These are phyloP conservation scores for Himalopsyche kuldschensis DNA, from an alignment of 2,888 invertebrate species.

Conservation along the genomic window DNA sequence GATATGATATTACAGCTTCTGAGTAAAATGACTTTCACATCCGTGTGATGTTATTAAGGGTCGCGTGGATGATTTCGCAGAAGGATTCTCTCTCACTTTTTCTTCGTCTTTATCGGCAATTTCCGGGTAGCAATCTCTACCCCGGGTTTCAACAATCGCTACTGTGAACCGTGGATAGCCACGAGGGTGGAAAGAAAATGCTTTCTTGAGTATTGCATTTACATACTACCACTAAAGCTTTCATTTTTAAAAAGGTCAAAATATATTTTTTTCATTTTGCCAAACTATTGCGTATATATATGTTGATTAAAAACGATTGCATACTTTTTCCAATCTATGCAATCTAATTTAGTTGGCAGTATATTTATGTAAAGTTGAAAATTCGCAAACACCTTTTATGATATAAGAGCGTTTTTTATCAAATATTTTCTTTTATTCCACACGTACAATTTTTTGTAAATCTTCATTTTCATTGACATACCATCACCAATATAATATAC, in stretches of 20 bases:
- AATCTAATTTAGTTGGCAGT: too few relatives aligned
- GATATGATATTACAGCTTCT: neutral
- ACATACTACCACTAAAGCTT: neutral
- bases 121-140: neutral
- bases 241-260: neutral
- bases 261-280: neutral
- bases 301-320: too few relatives aligned
- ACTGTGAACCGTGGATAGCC: neutral
- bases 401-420: too few relatives aligned
- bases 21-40: neutral
- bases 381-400: too few relatives aligned
- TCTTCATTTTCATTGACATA: too few relatives aligned
- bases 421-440: too few relatives aligned
- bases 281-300: too few relatives aligned
- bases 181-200: neutral
- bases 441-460: too few relatives aligned
- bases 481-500: too few relatives aligned
- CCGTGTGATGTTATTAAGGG: neutral
- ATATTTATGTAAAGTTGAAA: too few relatives aligned
- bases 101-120: neutral
- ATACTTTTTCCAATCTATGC: too few relatives aligned
- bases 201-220: neutral
- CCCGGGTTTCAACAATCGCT: neutral
- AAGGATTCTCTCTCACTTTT: neutral
- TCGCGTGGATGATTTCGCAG: neutral